Base-by-base conservation (phyloP, 2,888 invertebrate genomes). In the Podotricha telesiphe region DNA sequence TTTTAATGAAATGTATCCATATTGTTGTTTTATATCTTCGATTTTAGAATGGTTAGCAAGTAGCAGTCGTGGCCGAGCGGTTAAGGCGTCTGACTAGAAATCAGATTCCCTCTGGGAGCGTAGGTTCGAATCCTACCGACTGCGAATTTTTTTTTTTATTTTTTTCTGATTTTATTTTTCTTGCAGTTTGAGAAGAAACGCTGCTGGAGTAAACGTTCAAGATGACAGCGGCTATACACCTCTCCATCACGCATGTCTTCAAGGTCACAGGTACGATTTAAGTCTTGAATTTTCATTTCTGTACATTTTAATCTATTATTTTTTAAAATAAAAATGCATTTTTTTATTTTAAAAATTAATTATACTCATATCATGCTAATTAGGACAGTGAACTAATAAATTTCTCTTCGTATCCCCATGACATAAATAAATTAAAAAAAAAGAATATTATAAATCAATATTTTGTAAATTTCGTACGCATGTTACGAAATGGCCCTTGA, bases 151-250 rank as follows among this genome's bases (percentile, higher is more conserved):
- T 20, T 72, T 71, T 56, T 53, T 69, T 75, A 20, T 48, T 42
- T 58, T 69, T 70, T 69, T 64, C 37, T 47, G 42, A 55, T 74
- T 77, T 72, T 71, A 73, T 72, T 61, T 68, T 86, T 88, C 82
- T 89, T 88, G n/a, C 93, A 98, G 98, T 91, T 94, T 98, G 85
- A 94, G 98, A 73, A 94, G 98, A 83, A 96, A 59, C 45, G 59
- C 97, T 69, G 97, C 98, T 63, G 98, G 98, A 76, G 97, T 98
- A 68, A 99, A 98, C 89, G 97, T 97, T 65, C 97, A 97, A 93
- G 99, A 99, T 86, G 96, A 96, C 79, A 97, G 97, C 85, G 99
- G 98, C 53, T 98, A 98, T 88, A 97, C 98, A 48, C 96, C 98
- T 37, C 94, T 99, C 61, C 99, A 99, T 87, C 98, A 98, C 89